phyloP scores from a whole-genome alignment of 1,140 invertebrate species.

The Pemphigus obesinymphae region DNA sequence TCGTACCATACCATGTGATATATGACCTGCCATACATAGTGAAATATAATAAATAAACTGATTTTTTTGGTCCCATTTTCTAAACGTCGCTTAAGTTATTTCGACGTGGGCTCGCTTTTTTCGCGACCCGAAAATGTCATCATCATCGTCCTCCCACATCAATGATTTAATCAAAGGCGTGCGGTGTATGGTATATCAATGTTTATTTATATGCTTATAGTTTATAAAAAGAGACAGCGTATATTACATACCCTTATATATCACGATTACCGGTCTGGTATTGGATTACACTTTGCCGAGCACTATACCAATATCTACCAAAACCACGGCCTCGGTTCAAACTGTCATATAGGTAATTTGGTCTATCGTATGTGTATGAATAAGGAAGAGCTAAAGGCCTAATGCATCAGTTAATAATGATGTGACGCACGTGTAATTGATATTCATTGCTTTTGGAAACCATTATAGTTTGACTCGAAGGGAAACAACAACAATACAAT shows the following conservation, averaged over 20 bases:
- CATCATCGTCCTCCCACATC: background rate
- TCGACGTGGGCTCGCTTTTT: background rate
- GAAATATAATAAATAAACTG: slow-evolving; percentile 28
- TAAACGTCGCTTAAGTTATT: background rate
- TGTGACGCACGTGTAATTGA: slow-evolving; percentile 4
- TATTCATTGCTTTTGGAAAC: slow-evolving; percentile 4
- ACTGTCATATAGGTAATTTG: background rate
- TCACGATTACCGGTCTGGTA: background rate
- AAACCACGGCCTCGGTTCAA: background rate
- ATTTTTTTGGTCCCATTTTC: background rate
- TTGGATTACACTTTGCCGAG: background rate
- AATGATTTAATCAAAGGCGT: background rate
- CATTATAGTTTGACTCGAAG: background rate
- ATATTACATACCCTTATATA: too few species aligned
- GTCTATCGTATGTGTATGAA: background rate
- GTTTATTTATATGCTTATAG: background rate
- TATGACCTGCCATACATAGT: background rate
- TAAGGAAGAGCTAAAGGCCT: background rate
- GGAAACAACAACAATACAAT: background rate
- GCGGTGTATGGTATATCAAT: too few species aligned
- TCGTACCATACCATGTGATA: slow-evolving; percentile 4
- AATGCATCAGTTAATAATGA: background rate
- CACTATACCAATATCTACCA: too few species aligned
- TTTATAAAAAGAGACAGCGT: background rate
- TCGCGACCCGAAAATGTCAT: background rate